Evolutionary conservation across 2,113 vertebrate species (phyloP).

Genomic region (Coryphaenoides rupestris): DNA sequence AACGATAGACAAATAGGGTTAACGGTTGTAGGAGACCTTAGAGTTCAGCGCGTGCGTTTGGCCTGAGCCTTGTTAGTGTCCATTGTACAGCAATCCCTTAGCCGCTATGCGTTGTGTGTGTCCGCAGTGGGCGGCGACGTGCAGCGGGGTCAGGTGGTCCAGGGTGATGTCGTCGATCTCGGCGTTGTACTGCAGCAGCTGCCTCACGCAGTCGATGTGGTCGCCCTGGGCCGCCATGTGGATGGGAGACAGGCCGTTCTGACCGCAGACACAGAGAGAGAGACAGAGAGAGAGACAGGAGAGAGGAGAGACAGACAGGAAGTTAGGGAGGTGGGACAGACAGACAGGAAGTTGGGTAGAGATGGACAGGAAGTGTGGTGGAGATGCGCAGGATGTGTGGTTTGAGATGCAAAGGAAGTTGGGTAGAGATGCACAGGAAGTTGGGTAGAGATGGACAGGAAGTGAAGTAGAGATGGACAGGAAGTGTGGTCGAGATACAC

Average conservation of each 20-base stretch:
- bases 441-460: background rate
- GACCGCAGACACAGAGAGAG: background rate
- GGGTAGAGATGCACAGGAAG: background rate
- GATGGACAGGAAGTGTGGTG: background rate
- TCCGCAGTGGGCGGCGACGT: constrained; percentile 94
- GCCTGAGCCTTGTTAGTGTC: constrained; percentile 95
- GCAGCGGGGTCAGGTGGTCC: no score
- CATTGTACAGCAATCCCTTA: constrained; percentile 93
- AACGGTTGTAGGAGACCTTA: no score
- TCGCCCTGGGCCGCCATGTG: no score
- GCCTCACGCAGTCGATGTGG: no score
- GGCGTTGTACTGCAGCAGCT: no score
- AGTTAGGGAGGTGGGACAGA: background rate
- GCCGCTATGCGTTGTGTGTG: constrained; percentile 95
- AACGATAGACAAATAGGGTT: constrained; percentile 8
- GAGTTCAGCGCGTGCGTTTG: constrained; percentile 91
- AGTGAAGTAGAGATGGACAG: no score
- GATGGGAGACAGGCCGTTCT: constrained; percentile 95
- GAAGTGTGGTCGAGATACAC: no score
- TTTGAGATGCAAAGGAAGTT: background rate
- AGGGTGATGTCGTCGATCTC: no score
- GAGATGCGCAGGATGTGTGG: no score
- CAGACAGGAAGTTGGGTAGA: background rate
- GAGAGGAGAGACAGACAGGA: background rate
- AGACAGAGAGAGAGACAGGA: background rate